phyloP scores from a whole-genome alignment of 2,888 invertebrate genomes.

The Pristionchus japonicus region DNA sequence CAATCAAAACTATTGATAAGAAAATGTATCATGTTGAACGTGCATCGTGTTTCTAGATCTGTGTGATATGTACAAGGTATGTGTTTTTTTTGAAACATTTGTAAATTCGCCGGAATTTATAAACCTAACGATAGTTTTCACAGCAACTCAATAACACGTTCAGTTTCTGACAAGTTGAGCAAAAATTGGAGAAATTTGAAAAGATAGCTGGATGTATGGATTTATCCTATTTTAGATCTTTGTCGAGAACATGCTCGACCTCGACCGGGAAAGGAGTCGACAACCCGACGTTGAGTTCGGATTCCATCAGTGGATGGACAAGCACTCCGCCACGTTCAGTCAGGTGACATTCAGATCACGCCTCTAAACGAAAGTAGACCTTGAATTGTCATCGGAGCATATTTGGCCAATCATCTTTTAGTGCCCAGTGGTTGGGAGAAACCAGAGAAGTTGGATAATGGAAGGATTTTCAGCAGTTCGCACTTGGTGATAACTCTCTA shows the following conservation, averaged over 20 bases:
- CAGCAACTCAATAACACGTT: no score
- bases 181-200: not conserved
- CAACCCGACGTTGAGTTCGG: not conserved
- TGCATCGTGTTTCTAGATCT: no score
- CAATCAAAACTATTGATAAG: no score
- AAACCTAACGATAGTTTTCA: no score
- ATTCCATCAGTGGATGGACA: constrained; percentile 39
- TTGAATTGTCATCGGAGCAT: no score
- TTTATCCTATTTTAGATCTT: not conserved
- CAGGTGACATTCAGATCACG: not conserved
- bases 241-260: not conserved
- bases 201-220: not conserved
- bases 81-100: no score
- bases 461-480: constrained; percentile 19
- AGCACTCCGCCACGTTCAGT: not conserved
- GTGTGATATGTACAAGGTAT: no score
- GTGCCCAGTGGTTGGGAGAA: no score
- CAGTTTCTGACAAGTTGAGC: no score
- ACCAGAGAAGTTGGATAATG: not conserved
- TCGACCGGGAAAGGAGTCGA: not conserved
- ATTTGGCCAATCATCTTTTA: no score
- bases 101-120: no score
- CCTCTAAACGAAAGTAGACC: not conserved
- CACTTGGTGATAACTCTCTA: not conserved
- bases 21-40: no score